Evolutionary conservation across 1,140 invertebrate genomes (phyloP), one percentile per base, ranked within the genome.

Genomic region (Antheraea mylitta): DNA sequence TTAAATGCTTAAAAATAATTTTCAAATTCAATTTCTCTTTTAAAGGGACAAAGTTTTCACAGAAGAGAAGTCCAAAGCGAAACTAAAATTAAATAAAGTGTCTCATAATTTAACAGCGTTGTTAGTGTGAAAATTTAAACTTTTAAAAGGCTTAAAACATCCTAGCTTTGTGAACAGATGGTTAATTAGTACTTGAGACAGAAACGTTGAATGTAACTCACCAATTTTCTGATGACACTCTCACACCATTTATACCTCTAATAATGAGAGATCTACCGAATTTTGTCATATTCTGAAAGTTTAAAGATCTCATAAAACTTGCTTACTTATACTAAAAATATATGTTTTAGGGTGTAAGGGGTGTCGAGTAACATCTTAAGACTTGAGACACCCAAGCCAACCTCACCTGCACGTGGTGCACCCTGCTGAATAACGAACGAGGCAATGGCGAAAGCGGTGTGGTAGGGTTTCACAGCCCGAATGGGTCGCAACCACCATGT

Each of bases 21-120:
- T 53, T n/a, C 11, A 53, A 53, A 53, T 53, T 53, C 16, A 53
- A 53, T 53, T 53, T 53, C 45, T 53, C 0, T 13, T 53, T 16
- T 6, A 53, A 53, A n/a, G 45, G 11, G 45, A 53, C 45, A 16
- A 16, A 6, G 45, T 53, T 53, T 53, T 53, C 45, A 53, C 45
- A 53, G 16, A 53, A 53, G 11, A 53, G 13, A 53, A 53, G 9
- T 53, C 16, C 16, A 53, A 13, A 10, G 45, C 45, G 45, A 53
- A 53, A 53, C 45, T 53, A 53, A 53, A 53, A n/a, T 53, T 53
- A 53, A 16, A 53, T 53, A 53, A 53, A 53, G 16, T 42, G 38
- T 42, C 38, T 7, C 38, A 7, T 42, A 8, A 42, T 42, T n/a
- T 53, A 53, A 53, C 45, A 16, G 45, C 45, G 45, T 53, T 53